Percentiles rank a stretch among this genome's conserved stretches.
Evolutionary conservation across 1,140 invertebrate species (phyloP).

Genomic region (Diprion similis): DNA sequence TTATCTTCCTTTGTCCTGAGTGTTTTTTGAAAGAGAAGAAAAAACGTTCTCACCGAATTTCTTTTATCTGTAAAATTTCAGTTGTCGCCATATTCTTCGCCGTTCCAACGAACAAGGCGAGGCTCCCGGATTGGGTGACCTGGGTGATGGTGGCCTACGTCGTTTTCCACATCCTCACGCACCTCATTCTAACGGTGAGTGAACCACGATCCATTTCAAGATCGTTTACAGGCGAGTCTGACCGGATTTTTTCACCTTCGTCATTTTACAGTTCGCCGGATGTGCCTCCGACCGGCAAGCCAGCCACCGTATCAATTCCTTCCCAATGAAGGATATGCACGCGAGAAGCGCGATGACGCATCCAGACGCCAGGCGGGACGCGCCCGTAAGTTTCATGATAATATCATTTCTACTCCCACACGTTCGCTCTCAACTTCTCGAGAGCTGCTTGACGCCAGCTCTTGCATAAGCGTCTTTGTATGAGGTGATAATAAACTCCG

Average conservation of each 20-base stretch:
- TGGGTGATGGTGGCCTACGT: conserved; percentile 90
- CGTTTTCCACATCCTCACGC: conserved; percentile 86
- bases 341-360: conserved; percentile 64
- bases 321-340: conserved; percentile 84
- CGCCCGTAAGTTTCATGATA: conserved; percentile 69
- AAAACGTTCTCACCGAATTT: conserved; percentile 32
- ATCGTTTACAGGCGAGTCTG: not conserved
- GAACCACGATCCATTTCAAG: conserved; percentile 27
- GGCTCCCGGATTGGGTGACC: conserved; percentile 84
- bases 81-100: conserved; percentile 94
- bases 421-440: not conserved
- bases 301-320: conserved; percentile 76
- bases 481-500: conserved; percentile 4
- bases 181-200: conserved; percentile 89
- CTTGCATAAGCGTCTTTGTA: conserved; percentile 25
- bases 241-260: conserved; percentile 23
- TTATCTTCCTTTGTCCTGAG: conserved; percentile 25
- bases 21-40: conserved; percentile 21
- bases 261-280: conserved; percentile 68
- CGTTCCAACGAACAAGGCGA: conserved; percentile 81
- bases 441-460: not conserved
- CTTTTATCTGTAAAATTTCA: conserved; percentile 58
- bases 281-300: conserved; percentile 76
- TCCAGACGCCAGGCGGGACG: conserved; percentile 74
- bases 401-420: no score